These are phyloP conservation scores for Cnemophilus loriae DNA, from an alignment of 2,113 vertebrate species.

Conservation along the genomic window DNA sequence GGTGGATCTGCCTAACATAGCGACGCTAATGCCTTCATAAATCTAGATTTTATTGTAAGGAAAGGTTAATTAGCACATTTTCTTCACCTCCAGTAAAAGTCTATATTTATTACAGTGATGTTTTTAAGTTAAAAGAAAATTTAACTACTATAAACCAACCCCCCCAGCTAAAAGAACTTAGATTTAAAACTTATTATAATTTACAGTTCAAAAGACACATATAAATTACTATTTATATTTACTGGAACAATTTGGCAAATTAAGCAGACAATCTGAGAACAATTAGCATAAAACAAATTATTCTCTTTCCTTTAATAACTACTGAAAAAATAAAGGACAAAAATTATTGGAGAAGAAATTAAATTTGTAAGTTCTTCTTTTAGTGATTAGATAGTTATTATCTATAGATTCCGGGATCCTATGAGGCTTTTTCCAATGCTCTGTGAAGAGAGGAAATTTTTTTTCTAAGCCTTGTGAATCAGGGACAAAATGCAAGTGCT, in stretches of 20 bases:
- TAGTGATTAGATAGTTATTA: not conserved
- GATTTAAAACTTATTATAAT: not conserved
- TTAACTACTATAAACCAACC: not conserved
- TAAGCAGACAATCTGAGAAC: not conserved
- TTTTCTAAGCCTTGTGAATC: not conserved
- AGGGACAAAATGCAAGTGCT: not conserved
- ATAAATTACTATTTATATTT: not conserved
- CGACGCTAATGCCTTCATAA: not conserved
- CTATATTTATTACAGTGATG: not conserved
- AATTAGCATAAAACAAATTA: not conserved
- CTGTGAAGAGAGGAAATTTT: not conserved
- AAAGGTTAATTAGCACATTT: conserved; percentile 27
- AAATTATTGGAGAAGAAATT: not conserved
- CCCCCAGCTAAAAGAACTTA: not conserved
- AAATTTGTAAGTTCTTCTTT: not conserved
- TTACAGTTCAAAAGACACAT: not conserved
- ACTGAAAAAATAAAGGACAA: not conserved
- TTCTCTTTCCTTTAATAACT: not conserved
- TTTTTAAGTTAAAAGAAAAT: not conserved
- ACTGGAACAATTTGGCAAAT: not conserved
- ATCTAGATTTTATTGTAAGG: not conserved
- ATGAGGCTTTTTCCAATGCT: not conserved
- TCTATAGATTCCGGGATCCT: not conserved
- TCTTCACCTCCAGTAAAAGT: not conserved
- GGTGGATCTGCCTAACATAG: not conserved